Evolutionary conservation across 2,113 vertebrate genomes (phyloP).

Genomic region (Microtus pennsylvanicus): DNA sequence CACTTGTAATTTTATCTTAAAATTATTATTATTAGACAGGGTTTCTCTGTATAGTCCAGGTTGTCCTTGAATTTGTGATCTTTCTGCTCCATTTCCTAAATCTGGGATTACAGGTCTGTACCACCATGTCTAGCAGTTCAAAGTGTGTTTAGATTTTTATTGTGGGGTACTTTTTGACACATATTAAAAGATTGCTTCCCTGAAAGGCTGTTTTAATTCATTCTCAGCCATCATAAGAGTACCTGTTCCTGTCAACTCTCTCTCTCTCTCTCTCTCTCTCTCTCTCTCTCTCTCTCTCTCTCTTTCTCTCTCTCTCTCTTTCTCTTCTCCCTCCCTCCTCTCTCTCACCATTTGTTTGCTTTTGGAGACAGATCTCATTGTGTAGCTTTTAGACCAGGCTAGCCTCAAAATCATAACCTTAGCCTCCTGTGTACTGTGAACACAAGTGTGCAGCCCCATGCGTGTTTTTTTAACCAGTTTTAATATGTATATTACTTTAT

Average conservation of each 20-base stretch:
- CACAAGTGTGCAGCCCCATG: not conserved
- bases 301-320: no score
- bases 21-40: not conserved
- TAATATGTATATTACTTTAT: not conserved
- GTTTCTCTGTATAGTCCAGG: not conserved
- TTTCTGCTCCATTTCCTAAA: not conserved
- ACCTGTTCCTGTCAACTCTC: no score
- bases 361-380: not conserved
- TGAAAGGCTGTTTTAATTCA: no score
- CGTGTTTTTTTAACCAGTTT: not conserved
- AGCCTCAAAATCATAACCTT: not conserved
- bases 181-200: no score
- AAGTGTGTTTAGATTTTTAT: slow-evolving; percentile 12
- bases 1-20: not conserved
- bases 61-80: not conserved
- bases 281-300: no score
- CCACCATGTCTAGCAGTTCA: not conserved
- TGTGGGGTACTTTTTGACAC: not conserved
- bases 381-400: not conserved
- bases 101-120: not conserved
- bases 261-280: no score
- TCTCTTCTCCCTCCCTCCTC: no score
- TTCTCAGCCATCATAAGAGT: no score
- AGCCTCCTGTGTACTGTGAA: not conserved
- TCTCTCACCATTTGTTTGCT: not conserved